phyloP scores from a whole-genome alignment of 2,888 invertebrate species.

The Volucella inanis region DNA sequence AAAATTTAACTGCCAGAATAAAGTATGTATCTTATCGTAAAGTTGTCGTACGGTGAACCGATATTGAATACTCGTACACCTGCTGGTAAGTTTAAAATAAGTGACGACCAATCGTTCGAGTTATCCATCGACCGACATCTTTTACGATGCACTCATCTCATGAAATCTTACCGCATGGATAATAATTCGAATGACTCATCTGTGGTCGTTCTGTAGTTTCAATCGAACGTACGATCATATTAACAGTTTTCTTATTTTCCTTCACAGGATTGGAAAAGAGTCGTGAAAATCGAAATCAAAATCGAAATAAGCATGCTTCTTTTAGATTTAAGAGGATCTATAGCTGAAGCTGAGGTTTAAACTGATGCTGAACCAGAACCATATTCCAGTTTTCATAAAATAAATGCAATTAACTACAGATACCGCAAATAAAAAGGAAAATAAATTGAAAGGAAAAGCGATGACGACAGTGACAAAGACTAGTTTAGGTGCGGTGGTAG shows the following conservation, averaged over 20 bases:
- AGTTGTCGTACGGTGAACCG: constrained; percentile 53
- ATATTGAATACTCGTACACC: constrained; percentile 66
- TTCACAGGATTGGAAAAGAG: background rate
- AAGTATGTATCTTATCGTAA: constrained; percentile 51
- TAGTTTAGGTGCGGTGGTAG: background rate
- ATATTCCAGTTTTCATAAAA: constrained; percentile 5
- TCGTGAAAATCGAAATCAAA: constrained; percentile 45
- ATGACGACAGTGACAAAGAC: constrained; percentile 3
- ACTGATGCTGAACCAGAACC: background rate
- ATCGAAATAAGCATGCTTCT: constrained; percentile 28
- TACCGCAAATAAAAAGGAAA: constrained; percentile 25
- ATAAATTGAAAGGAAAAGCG: constrained; percentile 28
- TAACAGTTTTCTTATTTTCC: constrained; percentile 4
- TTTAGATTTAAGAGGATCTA: constrained; percentile 13
- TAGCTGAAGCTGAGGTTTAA: no score
- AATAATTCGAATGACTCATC: constrained; percentile 57
- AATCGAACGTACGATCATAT: constrained; percentile 40
- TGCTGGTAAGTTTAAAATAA: constrained; percentile 12
- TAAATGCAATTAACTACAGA: constrained; percentile 46
- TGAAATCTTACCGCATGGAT: constrained; percentile 55
- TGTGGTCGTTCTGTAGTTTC: constrained; percentile 19
- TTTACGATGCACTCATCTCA: constrained; percentile 65
- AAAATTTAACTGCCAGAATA: constrained; percentile 10
- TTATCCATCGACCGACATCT: background rate
- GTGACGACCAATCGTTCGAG: no score